A percentile compares a stretch with the other conserved stretches of the same genome.
Conservation (phyloP, 35 echinoderm and acorn worm species). For the Heliocidaris erythrogramma region DNA sequence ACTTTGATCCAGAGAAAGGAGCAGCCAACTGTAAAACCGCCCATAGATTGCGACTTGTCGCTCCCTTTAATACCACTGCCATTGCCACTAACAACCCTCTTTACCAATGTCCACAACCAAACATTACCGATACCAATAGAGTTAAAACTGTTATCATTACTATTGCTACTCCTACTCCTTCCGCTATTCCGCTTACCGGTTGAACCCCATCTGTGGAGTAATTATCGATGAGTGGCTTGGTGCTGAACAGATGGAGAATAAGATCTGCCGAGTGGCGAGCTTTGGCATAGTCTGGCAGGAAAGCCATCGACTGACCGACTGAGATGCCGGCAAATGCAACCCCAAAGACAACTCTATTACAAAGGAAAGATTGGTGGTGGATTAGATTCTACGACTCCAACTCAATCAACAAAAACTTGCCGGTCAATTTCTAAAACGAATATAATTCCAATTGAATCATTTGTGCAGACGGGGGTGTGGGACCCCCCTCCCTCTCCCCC, state of each 20-base stretch:
- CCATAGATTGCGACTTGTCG: too few species aligned
- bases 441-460: too few species aligned
- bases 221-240: conserved; percentile 74
- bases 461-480: too few species aligned
- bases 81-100: too few species aligned
- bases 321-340: conserved; percentile 93
- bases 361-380: background rate
- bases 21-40: too few species aligned
- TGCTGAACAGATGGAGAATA: conserved; percentile 70
- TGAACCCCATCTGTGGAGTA: conserved; percentile 66
- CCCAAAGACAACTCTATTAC: conserved; percentile 66
- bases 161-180: background rate
- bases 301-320: conserved; percentile 76
- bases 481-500: too few species aligned
- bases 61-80: too few species aligned
- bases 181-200: conserved; percentile 49
- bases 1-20: too few species aligned
- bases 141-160: background rate
- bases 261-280: conserved; percentile 80
- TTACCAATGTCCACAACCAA: background rate
- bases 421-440: too few species aligned
- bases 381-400: too few species aligned
- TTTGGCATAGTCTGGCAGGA: conserved; percentile 88
- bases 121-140: background rate
- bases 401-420: too few species aligned